Evolutionary conservation across 2,113 vertebrate species (phyloP).

Genomic region (Aspiorhynchus laticeps): DNA sequence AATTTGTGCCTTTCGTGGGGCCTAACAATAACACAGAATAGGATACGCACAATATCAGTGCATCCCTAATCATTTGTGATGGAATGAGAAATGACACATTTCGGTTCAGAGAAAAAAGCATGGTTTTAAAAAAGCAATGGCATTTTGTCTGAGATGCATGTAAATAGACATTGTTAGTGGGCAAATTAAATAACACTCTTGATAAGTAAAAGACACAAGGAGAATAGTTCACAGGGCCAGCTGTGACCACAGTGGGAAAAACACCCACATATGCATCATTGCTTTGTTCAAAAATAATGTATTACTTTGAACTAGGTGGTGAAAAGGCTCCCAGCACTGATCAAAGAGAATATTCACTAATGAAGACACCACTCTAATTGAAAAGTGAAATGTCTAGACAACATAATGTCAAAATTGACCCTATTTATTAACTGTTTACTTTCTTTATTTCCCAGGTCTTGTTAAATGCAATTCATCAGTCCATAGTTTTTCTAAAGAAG

Average conservation of each 20-base stretch:
- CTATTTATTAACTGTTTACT: background rate
- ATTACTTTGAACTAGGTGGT: background rate
- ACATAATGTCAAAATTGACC: slow-evolving; percentile 1
- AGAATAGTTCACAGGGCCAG: background rate
- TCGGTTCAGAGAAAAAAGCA: too few relatives aligned
- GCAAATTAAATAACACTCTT: too few relatives aligned
- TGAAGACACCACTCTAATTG: background rate
- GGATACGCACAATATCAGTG: too few relatives aligned
- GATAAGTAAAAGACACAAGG: too few relatives aligned
- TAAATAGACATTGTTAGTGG: too few relatives aligned
- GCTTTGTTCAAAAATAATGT: slow-evolving; percentile 3
- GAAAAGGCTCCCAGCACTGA: background rate
- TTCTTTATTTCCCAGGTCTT: background rate
- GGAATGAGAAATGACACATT: too few relatives aligned
- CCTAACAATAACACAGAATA: too few relatives aligned
- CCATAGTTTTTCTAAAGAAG: background rate
- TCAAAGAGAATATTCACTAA: background rate
- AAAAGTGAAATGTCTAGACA: background rate
- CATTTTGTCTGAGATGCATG: too few relatives aligned
- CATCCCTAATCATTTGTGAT: too few relatives aligned
- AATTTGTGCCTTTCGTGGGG: too few relatives aligned
- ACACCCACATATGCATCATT: background rate
- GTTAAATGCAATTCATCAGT: background rate
- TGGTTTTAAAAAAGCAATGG: too few relatives aligned
- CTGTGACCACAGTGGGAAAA: background rate